Conservation (phyloP, 2,888 invertebrate genomes). For the Glyphotaelius pellucidus region DNA sequence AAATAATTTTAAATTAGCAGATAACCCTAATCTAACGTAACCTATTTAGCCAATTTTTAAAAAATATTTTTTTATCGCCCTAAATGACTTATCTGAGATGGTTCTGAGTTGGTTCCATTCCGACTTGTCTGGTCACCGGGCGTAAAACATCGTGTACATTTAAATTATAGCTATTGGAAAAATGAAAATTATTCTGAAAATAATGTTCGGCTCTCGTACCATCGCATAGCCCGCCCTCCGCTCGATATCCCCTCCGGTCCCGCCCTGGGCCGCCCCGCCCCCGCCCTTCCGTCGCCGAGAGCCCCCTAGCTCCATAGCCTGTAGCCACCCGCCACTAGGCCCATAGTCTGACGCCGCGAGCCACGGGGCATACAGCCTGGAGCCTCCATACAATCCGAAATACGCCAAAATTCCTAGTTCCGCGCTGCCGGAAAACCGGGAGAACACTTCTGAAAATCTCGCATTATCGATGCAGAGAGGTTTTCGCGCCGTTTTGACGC, state of each 20-base stretch:
- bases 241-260: slow-evolving; percentile 61
- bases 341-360: slow-evolving; percentile 66
- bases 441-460: neutral
- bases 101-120: too few relatives aligned
- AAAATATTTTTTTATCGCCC: too few relatives aligned
- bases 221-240: neutral
- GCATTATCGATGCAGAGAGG: neutral
- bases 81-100: too few relatives aligned
- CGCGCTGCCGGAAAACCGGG: neutral
- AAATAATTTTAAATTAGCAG: too few relatives aligned
- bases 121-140: too few relatives aligned
- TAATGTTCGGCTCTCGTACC: neutral
- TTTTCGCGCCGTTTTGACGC: neutral
- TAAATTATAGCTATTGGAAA: neutral
- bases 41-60: too few relatives aligned
- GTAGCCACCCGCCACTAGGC: slow-evolving; percentile 70
- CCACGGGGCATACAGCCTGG: slow-evolving; percentile 72
- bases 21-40: too few relatives aligned
- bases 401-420: neutral
- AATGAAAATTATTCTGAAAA: neutral
- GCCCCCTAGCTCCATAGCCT: slow-evolving; percentile 70
- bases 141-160: too few relatives aligned
- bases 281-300: slow-evolving; percentile 68
- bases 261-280: slow-evolving; percentile 8
- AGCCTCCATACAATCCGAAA: slow-evolving; percentile 67